A percentile compares a stretch with the other conserved stretches of the same genome.
phyloP scores from a whole-genome alignment of 2,888 invertebrate species.

The Nemurella pictetii region DNA sequence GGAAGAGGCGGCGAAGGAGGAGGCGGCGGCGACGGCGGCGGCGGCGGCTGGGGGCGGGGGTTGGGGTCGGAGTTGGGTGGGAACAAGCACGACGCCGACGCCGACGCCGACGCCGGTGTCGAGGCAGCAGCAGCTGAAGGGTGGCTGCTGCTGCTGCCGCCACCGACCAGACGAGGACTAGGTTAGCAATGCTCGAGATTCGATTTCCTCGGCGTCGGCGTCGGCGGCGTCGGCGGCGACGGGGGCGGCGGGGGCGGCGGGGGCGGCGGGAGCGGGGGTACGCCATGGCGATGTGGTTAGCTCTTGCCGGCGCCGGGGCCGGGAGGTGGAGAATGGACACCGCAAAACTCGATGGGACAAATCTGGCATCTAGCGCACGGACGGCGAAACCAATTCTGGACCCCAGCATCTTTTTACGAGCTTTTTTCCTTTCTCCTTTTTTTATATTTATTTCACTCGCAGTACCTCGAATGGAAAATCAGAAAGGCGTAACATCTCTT shows the following conservation, averaged over 20 bases:
- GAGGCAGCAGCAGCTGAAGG: too few species aligned
- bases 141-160: not conserved
- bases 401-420: not conserved
- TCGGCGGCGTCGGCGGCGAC: not conserved
- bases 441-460: conserved; percentile 15
- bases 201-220: conserved; percentile 16
- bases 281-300: conserved; percentile 5
- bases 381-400: conserved; percentile 20
- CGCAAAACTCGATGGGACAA: conserved; percentile 30
- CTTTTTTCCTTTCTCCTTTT: not conserved
- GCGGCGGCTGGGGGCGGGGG: not conserved
- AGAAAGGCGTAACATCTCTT: conserved; percentile 13
- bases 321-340: conserved; percentile 1
- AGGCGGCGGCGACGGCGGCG: not conserved
- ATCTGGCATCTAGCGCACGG: conserved; percentile 21
- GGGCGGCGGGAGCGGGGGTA: not conserved
- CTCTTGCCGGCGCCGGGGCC: not conserved
- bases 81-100: conserved; percentile 28
- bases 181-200: not conserved
- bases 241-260: not conserved
- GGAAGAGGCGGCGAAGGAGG: conserved; percentile 18
- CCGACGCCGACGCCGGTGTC: conserved; percentile 24
- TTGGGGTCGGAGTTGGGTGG: not conserved
- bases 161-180: conserved; percentile 14
- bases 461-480: conserved; percentile 1